phyloP scores from a whole-genome alignment of 2,888 invertebrate genomes.

The Lasiommata megera region DNA sequence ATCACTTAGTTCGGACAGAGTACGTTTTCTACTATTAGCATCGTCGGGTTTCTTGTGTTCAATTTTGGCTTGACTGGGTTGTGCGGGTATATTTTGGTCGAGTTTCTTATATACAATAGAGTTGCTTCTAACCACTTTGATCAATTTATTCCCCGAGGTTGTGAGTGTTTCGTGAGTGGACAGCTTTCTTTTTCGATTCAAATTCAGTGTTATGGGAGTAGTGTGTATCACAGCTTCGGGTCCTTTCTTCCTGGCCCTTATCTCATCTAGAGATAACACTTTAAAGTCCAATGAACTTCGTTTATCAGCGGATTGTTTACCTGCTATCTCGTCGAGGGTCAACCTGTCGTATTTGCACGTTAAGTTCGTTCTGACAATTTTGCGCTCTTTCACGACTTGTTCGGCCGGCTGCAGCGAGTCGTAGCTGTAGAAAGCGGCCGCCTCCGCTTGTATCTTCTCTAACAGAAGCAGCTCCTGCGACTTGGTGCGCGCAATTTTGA shows the following conservation, averaged over 20 bases:
- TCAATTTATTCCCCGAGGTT: slow-evolving; percentile 67
- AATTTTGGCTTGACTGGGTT: slow-evolving; percentile 41
- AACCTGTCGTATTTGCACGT: slow-evolving; percentile 68
- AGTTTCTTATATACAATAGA: slow-evolving; percentile 72
- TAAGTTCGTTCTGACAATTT: slow-evolving; percentile 52
- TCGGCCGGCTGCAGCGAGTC: slow-evolving; percentile 48
- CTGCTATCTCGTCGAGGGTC: slow-evolving; percentile 76
- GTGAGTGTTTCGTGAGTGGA: slow-evolving; percentile 69
- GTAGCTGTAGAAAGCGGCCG: slow-evolving; percentile 87
- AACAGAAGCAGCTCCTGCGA: slow-evolving; percentile 86
- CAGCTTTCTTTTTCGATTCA: slow-evolving; percentile 63
- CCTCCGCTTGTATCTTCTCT: slow-evolving; percentile 86
- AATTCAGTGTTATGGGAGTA: slow-evolving; percentile 59
- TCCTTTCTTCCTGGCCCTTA: slow-evolving; percentile 61
- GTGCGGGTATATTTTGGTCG: slow-evolving; percentile 46
- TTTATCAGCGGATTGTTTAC: slow-evolving; percentile 49
- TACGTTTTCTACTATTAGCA: slow-evolving; percentile 57
- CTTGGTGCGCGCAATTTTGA: slow-evolving; percentile 71
- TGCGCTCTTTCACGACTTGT: slow-evolving; percentile 44
- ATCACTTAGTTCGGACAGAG: slow-evolving; percentile 64
- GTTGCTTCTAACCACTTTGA: slow-evolving; percentile 71
- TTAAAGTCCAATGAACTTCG: slow-evolving; percentile 66
- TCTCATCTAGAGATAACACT: slow-evolving; percentile 76
- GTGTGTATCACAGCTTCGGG: slow-evolving; percentile 31
- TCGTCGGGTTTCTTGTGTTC: slow-evolving; percentile 49